A percentile compares a stretch with the other conserved stretches of the same genome.
Evolutionary conservation across 1,140 invertebrate genomes (phyloP).

Genomic region (Conus ventricosus): DNA sequence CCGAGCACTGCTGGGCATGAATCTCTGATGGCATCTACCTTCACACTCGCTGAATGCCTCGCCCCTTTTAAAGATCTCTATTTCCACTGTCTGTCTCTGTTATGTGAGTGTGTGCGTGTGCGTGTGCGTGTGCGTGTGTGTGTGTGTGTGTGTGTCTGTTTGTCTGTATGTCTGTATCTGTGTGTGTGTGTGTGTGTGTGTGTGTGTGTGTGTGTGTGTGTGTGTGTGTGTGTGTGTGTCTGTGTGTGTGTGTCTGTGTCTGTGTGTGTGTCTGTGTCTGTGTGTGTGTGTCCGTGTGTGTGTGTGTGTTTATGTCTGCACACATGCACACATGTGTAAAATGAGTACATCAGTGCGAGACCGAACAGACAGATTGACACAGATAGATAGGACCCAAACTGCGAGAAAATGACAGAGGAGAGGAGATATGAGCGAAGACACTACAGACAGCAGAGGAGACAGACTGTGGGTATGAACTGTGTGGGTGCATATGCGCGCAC

Average conservation of each 20-base stretch:
- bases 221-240: no score
- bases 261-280: neutral
- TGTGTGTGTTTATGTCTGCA: neutral
- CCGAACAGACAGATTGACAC: neutral
- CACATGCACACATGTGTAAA: neutral
- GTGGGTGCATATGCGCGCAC: neutral
- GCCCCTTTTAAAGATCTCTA: no score
- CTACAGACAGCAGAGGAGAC: neutral
- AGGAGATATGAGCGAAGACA: neutral
- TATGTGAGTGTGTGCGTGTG: neutral
- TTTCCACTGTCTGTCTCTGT: no score
- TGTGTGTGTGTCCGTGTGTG: no score
- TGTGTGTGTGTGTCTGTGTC: neutral
- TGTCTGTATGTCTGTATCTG: no score
- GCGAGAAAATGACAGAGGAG: neutral
- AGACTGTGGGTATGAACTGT: neutral
- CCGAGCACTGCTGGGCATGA: no score
- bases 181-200: no score
- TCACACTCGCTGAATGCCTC: no score
- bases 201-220: neutral
- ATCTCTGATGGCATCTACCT: no score
- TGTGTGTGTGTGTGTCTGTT: neutral
- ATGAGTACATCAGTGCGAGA: neutral
- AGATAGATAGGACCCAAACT: neutral
- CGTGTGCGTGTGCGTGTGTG: neutral